Conservation (phyloP, 2,888 invertebrate species). For the Dermolepida albohirtum region DNA sequence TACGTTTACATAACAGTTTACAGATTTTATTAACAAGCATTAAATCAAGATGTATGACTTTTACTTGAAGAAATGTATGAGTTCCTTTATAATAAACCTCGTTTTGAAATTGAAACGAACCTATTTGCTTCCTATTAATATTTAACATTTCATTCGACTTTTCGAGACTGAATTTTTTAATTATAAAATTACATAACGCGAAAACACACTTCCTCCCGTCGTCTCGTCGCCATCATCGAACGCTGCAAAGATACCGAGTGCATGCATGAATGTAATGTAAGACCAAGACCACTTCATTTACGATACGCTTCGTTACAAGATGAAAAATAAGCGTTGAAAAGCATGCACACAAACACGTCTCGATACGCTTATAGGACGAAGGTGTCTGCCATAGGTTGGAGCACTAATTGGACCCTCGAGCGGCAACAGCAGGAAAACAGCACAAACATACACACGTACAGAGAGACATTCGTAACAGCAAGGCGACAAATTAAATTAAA, state of each 20-base stretch:
- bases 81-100: too few species aligned
- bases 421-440: constrained; percentile 44
- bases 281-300: constrained; percentile 44
- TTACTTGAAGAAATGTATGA: too few species aligned
- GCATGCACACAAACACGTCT: constrained; percentile 45
- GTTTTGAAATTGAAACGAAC: too few species aligned
- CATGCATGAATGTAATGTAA: constrained; percentile 15
- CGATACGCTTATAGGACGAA: constrained; percentile 42
- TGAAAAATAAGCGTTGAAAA: constrained; percentile 45
- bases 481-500: constrained; percentile 59
- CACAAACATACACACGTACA: constrained; percentile 41
- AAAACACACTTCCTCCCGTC: too few species aligned
- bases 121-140: too few species aligned
- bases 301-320: constrained; percentile 44
- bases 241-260: constrained; percentile 18
- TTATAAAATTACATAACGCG: too few species aligned
- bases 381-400: constrained; percentile 52
- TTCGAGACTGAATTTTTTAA: too few species aligned
- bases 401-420: constrained; percentile 57
- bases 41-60: too few species aligned
- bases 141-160: too few species aligned
- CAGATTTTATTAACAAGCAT: too few species aligned
- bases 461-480: constrained; percentile 42
- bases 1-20: too few species aligned
- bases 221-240: too few species aligned